These are phyloP conservation scores for Drosophila subpulchrella DNA, from an alignment of 1,140 invertebrate species.

Conservation along the genomic window DNA sequence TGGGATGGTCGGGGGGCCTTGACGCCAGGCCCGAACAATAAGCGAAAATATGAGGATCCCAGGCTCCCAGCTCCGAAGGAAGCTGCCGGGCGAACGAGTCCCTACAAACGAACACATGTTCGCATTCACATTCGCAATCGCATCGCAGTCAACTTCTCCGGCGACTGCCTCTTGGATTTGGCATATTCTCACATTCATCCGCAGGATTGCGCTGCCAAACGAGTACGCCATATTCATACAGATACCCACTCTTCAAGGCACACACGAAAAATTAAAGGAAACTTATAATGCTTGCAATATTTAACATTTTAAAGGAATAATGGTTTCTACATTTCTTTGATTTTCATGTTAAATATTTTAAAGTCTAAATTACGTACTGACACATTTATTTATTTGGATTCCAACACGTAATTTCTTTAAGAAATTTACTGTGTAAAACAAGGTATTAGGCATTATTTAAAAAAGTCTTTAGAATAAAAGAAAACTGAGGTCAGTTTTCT, in stretches of 20 bases:
- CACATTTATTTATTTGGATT: no score
- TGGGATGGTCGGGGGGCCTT: conserved; percentile 22
- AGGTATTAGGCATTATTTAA: no score
- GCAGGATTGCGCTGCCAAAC: conserved; percentile 45
- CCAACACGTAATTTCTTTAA: no score
- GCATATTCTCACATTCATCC: conserved; percentile 79
- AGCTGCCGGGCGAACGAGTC: conserved; percentile 23
- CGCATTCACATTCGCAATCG: conserved; percentile 17
- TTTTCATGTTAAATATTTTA: no score
- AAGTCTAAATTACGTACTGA: no score
- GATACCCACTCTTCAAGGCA: conserved; percentile 15
- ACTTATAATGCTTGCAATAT: neutral
- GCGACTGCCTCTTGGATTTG: conserved; percentile 57
- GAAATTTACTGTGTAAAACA: no score
- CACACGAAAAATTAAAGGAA: neutral
- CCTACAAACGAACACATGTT: conserved; percentile 55
- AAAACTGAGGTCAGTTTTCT: no score
- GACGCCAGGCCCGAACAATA: conserved; percentile 70
- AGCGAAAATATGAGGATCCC: conserved; percentile 66
- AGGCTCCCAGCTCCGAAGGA: conserved; percentile 8
- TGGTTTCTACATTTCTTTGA: no score
- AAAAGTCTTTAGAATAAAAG: no score
- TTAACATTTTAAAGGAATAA: no score
- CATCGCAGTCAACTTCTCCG: conserved; percentile 16
- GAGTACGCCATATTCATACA: conserved; percentile 39